Evolutionary conservation across 2,797 vertebrate species (phyloP).

Genomic region (Perodicticus potto): DNA sequence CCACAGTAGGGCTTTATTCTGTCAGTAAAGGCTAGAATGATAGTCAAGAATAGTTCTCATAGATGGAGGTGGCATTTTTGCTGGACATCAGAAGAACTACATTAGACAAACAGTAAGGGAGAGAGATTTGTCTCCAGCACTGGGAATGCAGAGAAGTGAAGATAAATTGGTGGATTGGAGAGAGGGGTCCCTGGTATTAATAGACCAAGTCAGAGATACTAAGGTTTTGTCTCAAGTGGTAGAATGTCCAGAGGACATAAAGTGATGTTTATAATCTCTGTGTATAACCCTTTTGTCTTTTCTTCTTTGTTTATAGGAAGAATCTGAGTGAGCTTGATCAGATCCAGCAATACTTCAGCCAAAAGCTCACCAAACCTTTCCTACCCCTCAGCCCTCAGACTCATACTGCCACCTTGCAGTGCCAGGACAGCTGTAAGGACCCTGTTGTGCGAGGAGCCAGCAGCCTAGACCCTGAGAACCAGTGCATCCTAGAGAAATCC

Average conservation of each 20-base stretch:
- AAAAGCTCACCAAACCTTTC: slow-evolving; percentile 91
- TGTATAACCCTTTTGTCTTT: slow-evolving; percentile 27
- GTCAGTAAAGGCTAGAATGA: background rate
- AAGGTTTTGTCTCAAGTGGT: background rate
- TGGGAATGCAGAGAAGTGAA: background rate
- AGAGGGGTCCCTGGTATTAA: background rate
- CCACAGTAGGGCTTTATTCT: slow-evolving; percentile 5
- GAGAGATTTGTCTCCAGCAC: background rate
- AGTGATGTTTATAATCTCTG: background rate
- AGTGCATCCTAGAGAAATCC: slow-evolving; percentile 91
- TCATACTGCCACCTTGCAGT: slow-evolving; percentile 18
- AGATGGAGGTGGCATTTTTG: slow-evolving; percentile 7
- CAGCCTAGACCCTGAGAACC: slow-evolving; percentile 72
- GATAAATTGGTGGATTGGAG: background rate
- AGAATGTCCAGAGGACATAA: background rate
- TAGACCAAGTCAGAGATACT: background rate
- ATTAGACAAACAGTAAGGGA: background rate
- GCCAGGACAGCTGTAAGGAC: slow-evolving; percentile 59
- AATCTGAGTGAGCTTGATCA: slow-evolving; percentile 96
- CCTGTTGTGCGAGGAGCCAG: background rate
- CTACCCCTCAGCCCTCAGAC: slow-evolving; percentile 71
- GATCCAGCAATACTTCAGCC: slow-evolving; percentile 95
- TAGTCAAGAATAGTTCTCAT: background rate
- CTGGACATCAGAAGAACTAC: background rate
- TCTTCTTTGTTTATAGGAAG: slow-evolving; percentile 87